These are phyloP conservation scores for Gerris lacustris DNA, from an alignment of 2,888 invertebrate genomes.

Conservation along the genomic window DNA sequence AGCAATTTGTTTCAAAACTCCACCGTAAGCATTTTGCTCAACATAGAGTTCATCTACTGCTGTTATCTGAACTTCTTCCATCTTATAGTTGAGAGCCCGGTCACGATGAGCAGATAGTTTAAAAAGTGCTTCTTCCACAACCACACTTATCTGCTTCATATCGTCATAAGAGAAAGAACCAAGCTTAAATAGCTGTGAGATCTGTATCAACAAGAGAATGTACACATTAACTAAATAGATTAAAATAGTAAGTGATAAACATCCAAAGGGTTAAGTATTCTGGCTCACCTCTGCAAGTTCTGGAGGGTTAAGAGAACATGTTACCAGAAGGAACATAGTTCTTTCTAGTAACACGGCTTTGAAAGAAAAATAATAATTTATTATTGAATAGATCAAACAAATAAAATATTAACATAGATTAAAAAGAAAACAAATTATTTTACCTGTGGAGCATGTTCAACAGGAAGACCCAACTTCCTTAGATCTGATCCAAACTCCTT, in stretches of 20 bases:
- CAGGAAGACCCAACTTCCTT: slow-evolving; percentile 83
- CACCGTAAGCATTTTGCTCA: slow-evolving; percentile 74
- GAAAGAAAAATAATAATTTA: too few relatives aligned
- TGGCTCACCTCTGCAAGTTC: too few relatives aligned
- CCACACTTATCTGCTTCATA: slow-evolving; percentile 79
- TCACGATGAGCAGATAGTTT: slow-evolving; percentile 72
- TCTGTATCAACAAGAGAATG: slow-evolving; percentile 39
- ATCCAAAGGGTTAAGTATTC: too few relatives aligned
- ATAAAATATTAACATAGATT: too few relatives aligned
- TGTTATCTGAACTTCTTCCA: slow-evolving; percentile 89
- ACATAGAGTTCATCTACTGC: slow-evolving; percentile 86
- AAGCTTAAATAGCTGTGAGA: slow-evolving; percentile 89
- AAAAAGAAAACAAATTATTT: neutral
- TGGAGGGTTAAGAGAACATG: too few relatives aligned
- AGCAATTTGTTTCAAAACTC: slow-evolving; percentile 79
- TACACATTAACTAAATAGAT: too few relatives aligned
- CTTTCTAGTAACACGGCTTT: too few relatives aligned
- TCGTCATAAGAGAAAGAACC: slow-evolving; percentile 82
- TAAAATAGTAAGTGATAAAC: too few relatives aligned
- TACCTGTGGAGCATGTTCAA: slow-evolving; percentile 93
- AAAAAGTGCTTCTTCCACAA: slow-evolving; percentile 87
- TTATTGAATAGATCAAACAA: too few relatives aligned
- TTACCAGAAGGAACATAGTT: too few relatives aligned
- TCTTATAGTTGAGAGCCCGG: slow-evolving; percentile 80
- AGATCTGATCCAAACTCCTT: slow-evolving; percentile 87